A percentile compares a stretch with the other conserved stretches of the same genome.
Conservation (phyloP, 1,140 invertebrate species). For the Macrobrachium rosenbergii region DNA sequence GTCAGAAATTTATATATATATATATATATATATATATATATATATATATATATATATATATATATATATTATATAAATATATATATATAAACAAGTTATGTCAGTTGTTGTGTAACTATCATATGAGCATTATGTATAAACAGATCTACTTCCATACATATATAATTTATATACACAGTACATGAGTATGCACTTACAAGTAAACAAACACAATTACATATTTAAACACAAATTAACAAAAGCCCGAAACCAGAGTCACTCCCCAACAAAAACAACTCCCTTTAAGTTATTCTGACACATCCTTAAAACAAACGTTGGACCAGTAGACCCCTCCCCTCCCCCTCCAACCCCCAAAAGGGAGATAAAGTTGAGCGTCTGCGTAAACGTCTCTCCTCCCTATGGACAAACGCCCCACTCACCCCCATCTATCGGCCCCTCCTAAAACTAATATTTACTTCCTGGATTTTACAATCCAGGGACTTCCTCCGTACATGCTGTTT, state of each 20-base stretch:
- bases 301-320: not conserved
- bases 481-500: too few relatives aligned
- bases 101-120: too few relatives aligned
- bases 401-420: too few relatives aligned
- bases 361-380: too few relatives aligned
- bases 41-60: not conserved
- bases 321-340: not conserved
- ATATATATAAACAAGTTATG: not conserved
- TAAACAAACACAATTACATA: not conserved
- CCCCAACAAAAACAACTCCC: not conserved
- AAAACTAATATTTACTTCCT: too few relatives aligned
- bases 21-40: too few relatives aligned
- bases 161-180: not conserved
- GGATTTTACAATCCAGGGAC: too few relatives aligned
- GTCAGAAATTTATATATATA: too few relatives aligned
- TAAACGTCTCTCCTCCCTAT: too few relatives aligned
- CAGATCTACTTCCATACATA: not conserved
- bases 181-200: not conserved
- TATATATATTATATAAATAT: not conserved
- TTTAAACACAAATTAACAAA: not conserved
- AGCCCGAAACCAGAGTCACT: not conserved
- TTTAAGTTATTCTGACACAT: slow-evolving; percentile 8
- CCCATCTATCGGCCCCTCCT: too few relatives aligned
- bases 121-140: too few relatives aligned
- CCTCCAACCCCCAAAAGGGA: too few relatives aligned